Evolutionary conservation across 2,113 vertebrate species (phyloP).

Genomic region (Nothobranchius furzeri): DNA sequence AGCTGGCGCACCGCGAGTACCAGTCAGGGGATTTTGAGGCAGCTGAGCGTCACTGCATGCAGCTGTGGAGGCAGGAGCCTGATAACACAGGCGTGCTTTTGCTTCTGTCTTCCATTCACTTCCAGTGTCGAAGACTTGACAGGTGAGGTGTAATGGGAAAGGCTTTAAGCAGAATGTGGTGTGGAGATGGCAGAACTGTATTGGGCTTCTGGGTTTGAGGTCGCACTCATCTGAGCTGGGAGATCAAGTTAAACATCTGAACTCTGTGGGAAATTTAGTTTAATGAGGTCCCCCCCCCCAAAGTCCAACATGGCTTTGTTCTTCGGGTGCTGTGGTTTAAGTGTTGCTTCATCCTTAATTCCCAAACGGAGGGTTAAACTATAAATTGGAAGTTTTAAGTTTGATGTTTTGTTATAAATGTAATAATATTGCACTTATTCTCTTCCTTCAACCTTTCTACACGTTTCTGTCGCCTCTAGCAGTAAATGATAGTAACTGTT

Average conservation of each 20-base stretch:
- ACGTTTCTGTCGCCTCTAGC: background rate
- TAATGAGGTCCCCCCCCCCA: background rate
- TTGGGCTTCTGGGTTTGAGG: constrained; percentile 22
- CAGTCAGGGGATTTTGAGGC: constrained; percentile 99
- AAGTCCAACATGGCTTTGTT: background rate
- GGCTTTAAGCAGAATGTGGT: constrained; percentile 7
- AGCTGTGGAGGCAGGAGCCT: constrained; percentile 98
- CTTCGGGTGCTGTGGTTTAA: background rate
- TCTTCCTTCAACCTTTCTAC: background rate
- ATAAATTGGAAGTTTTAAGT: too few species aligned
- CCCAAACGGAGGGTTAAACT: too few species aligned
- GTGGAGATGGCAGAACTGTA: constrained; percentile 22
- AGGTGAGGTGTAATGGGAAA: constrained; percentile 81
- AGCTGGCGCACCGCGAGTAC: constrained; percentile 99
- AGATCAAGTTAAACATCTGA: constrained; percentile 2
- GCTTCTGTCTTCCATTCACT: constrained; percentile 98
- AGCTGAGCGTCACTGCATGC: constrained; percentile 99
- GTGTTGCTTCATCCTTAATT: background rate
- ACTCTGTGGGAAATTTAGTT: constrained; percentile 8
- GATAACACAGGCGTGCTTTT: constrained; percentile 98
- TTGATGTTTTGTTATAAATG: too few species aligned
- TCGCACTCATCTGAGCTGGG: constrained; percentile 16
- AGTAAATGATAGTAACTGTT: background rate
- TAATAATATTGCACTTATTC: too few species aligned
- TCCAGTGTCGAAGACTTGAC: constrained; percentile 98